These are phyloP conservation scores for Luffia ferchaultella DNA, from an alignment of 2,888 invertebrate species.

Conservation along the genomic window DNA sequence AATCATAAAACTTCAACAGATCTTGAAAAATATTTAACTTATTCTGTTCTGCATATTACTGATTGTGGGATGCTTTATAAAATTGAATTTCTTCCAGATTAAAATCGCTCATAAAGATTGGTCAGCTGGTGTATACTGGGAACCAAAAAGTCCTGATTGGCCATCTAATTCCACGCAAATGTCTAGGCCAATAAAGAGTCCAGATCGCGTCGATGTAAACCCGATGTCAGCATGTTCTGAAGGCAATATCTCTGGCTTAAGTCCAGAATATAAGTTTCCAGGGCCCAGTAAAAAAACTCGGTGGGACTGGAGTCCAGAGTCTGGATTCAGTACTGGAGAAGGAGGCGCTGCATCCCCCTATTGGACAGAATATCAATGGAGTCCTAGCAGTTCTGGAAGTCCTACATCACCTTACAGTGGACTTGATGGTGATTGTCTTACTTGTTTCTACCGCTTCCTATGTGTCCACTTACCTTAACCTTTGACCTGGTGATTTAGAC, in stretches of 20 bases:
- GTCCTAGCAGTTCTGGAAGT: slow-evolving; percentile 56
- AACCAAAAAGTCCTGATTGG: slow-evolving; percentile 51
- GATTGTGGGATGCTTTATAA: too few species aligned
- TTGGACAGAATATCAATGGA: slow-evolving; percentile 60
- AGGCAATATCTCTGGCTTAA: slow-evolving; percentile 43
- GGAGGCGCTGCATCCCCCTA: slow-evolving; percentile 37
- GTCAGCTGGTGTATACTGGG: slow-evolving; percentile 53
- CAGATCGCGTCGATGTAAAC: slow-evolving; percentile 32
- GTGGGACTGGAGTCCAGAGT: slow-evolving; percentile 55
- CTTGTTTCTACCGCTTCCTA: neutral
- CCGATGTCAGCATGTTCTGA: slow-evolving; percentile 44
- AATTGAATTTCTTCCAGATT: too few species aligned
- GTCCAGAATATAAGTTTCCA: slow-evolving; percentile 32
- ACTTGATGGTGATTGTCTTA: slow-evolving; percentile 32
- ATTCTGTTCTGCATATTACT: too few species aligned
- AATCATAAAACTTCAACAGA: too few species aligned
- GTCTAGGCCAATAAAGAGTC: slow-evolving; percentile 33
- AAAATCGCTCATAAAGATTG: slow-evolving; percentile 50
- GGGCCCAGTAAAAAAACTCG: slow-evolving; percentile 27
- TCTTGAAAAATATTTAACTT: too few species aligned
- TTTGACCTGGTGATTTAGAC: too few species aligned
- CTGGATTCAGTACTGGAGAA: slow-evolving; percentile 41
- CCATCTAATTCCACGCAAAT: slow-evolving; percentile 27
- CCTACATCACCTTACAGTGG: slow-evolving; percentile 54
- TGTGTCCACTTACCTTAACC: too few species aligned